Evolutionary conservation across 53 echinoderm and acorn worm genomes (phyloP).

Genomic region (Temnopleurus reevesii): DNA sequence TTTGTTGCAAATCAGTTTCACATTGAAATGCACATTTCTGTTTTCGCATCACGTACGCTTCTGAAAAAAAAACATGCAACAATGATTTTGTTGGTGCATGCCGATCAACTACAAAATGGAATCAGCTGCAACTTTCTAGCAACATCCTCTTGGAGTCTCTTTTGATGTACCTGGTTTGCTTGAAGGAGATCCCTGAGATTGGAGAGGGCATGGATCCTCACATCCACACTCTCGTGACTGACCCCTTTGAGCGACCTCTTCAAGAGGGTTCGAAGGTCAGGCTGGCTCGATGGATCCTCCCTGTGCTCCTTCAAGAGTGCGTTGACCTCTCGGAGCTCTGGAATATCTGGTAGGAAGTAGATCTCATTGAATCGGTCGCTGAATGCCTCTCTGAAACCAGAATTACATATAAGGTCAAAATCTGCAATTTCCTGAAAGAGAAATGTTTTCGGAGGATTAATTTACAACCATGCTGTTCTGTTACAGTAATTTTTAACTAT

Average conservation of each 20-base stretch:
- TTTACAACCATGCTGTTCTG: too few relatives aligned
- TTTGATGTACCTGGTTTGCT: constrained; percentile 87
- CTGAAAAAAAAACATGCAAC: too few relatives aligned
- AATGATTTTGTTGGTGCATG: too few relatives aligned
- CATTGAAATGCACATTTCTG: too few relatives aligned
- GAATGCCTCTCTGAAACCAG: constrained; percentile 65
- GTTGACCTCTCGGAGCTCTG: constrained; percentile 79
- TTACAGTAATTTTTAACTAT: too few relatives aligned
- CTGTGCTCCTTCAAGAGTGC: constrained; percentile 79
- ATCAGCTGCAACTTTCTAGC: too few relatives aligned
- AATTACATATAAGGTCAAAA: background rate
- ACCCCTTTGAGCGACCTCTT: constrained; percentile 83
- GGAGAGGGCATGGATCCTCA: constrained; percentile 86
- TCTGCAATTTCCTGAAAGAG: too few relatives aligned
- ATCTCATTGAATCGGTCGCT: constrained; percentile 86
- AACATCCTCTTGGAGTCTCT: too few relatives aligned
- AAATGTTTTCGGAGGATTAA: too few relatives aligned
- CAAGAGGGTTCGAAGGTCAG: constrained; percentile 85
- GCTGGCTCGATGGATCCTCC: constrained; percentile 86
- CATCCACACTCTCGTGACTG: constrained; percentile 94
- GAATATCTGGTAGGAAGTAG: constrained; percentile 92
- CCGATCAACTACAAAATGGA: too few relatives aligned
- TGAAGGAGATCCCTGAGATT: constrained; percentile 87
- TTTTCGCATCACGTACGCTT: too few relatives aligned
- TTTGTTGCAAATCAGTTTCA: too few relatives aligned